Evolutionary conservation across 2,888 invertebrate species (phyloP).

Genomic region (Oligia strigilis): DNA sequence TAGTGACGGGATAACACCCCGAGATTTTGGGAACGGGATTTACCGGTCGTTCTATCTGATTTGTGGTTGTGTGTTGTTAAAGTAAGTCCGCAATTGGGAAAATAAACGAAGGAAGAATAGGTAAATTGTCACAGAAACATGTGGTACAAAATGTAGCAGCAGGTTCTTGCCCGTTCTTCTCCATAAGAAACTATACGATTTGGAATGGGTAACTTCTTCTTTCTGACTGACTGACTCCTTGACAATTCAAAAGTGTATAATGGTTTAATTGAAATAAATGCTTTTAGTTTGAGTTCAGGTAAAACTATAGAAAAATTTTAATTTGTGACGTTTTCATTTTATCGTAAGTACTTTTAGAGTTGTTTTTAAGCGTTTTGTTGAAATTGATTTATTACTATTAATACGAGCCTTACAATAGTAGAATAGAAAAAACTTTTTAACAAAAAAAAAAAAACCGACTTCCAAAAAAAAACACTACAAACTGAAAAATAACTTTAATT

Average conservation of each 20-base stretch:
- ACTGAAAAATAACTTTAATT: too few species aligned
- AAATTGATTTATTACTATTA: background rate
- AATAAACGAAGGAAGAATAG: background rate
- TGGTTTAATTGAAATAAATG: background rate
- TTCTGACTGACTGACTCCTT: background rate
- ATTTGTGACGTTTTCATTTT: background rate
- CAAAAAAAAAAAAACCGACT: too few species aligned
- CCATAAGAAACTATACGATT: background rate
- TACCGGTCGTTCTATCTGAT: background rate
- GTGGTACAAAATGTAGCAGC: too few species aligned
- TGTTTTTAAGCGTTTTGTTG: background rate
- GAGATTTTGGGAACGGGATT: constrained; percentile 44
- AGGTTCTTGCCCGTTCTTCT: background rate
- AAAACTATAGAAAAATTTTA: background rate
- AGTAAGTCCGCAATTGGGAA: background rate
- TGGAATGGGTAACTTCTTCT: background rate
- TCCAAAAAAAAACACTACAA: too few species aligned
- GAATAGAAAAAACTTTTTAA: too few species aligned
- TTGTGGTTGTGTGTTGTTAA: constrained; percentile 9
- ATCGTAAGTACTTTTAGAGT: background rate
- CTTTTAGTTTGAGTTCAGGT: background rate
- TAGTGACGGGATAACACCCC: constrained; percentile 46
- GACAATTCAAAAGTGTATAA: background rate
- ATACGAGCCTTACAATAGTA: too few species aligned
- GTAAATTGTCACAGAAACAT: background rate